Evolutionary conservation across 2,113 vertebrate species (phyloP), one percentile per base, ranked within the genome.

Genomic region (Nibea albiflora): DNA sequence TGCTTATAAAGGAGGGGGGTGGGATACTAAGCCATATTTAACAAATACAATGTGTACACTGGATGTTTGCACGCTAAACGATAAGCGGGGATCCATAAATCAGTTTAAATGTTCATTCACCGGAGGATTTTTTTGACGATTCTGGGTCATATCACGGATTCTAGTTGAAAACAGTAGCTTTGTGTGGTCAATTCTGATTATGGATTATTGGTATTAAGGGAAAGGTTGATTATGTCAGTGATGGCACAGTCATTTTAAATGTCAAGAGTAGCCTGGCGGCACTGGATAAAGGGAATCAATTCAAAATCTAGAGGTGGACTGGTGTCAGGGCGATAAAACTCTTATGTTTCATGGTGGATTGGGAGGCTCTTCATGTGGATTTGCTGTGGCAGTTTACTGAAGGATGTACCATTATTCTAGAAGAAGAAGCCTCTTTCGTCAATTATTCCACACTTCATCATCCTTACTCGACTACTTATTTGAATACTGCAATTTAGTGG

Each of bases 21-120:
- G n/a, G 39, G 58, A 47, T 56, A 39, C 24, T 50, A 39, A 61
- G 57, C 26, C 62, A 47, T 60, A n/a, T 26, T 58, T n/a, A 42
- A 31, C 6, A 35, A 52, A 72, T 52, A 64, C 39, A 74, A 77
- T 52, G 63, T 58, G 52, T 17, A 46, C 10, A 4, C n/a, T 53
- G 2, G 0, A 44, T 46, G 78, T 80, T 66, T 75, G 69, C 75
- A 15, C 61, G 60, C 20, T 49, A 15, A 63, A 50, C n/a, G 66
- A 66, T 76, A 82, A 83, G 62, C 81, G 85, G 79, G 24, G 57
- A 84, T 85, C 74, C 60, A 79, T 72, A 69, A 84, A 84, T 76
- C 81, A 64, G 74, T 80, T 92, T 66, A 86, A 35, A 72, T 81
- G 67, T 81, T 78, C 62, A 88, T 66, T 79, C 20, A 14, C 31